These are phyloP conservation scores for Phthorimaea operculella DNA, from an alignment of 1,140 invertebrate species.

Conservation along the genomic window DNA sequence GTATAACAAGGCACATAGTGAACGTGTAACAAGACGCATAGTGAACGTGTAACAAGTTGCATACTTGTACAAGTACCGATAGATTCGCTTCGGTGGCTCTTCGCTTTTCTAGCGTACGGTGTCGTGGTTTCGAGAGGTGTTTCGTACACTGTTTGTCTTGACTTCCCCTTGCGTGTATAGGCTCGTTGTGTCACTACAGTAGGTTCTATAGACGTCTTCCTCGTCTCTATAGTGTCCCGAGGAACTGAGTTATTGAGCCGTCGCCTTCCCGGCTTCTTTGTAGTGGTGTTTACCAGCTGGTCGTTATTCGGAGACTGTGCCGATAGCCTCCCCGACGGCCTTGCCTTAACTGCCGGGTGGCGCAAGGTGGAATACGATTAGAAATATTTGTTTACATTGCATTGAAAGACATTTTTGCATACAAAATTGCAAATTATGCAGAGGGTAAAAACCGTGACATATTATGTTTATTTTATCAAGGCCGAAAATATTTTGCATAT, in stretches of 20 bases:
- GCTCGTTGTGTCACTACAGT: no score
- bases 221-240: neutral
- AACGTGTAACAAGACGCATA: no score
- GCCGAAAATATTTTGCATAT: neutral
- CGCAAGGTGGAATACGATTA: neutral
- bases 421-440: neutral
- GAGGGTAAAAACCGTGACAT: neutral
- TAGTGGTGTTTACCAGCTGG: neutral
- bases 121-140: no score
- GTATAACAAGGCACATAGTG: no score
- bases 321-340: neutral
- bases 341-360: neutral
- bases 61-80: no score
- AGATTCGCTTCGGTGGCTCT: no score
- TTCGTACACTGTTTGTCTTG: no score
- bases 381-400: neutral
- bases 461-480: neutral
- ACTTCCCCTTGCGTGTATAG: no score
- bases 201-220: neutral
- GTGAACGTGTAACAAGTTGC: no score
- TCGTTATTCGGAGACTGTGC: neutral
- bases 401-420: neutral
- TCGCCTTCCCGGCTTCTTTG: neutral
- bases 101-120: no score
- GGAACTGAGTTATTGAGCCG: neutral